These are phyloP conservation scores for Osmerus eperlanus DNA, from an alignment of 2,113 vertebrate species.

Conservation along the genomic window DNA sequence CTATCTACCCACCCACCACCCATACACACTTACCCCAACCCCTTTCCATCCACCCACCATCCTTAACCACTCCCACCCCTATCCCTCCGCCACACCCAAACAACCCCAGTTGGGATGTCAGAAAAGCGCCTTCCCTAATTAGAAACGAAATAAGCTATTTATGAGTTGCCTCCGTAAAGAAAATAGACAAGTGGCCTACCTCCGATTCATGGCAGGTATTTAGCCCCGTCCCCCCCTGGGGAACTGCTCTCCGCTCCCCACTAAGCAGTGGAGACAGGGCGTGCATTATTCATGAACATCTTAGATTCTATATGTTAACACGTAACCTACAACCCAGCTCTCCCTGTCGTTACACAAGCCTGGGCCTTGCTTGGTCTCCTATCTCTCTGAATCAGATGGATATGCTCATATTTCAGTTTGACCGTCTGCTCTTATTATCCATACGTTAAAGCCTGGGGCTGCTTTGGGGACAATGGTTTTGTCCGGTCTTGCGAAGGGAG, in stretches of 20 bases:
- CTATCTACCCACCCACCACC: no score
- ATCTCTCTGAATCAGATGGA: slow-evolving; percentile 9
- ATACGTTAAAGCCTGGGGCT: not conserved
- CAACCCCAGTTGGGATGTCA: no score
- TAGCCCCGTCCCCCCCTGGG: not conserved
- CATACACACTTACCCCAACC: no score
- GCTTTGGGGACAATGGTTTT: no score
- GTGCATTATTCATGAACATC: slow-evolving; percentile 37
- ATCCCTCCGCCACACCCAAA: no score
- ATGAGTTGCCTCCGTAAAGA: slow-evolving; percentile 32
- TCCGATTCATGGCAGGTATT: slow-evolving; percentile 34
- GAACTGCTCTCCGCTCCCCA: slow-evolving; percentile 13
- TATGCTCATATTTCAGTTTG: slow-evolving; percentile 6
- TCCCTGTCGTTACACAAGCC: slow-evolving; percentile 26
- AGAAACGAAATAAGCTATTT: slow-evolving; percentile 11
- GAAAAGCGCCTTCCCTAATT: no score
- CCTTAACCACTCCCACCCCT: no score
- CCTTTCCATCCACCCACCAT: no score
- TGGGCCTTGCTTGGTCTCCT: slow-evolving; percentile 20
- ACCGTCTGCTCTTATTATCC: slow-evolving; percentile 1
- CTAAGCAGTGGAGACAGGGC: not conserved
- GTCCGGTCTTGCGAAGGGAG: no score
- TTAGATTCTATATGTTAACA: slow-evolving; percentile 46
- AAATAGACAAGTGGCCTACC: slow-evolving; percentile 21
- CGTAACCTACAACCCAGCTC: no score